Conservation (phyloP, 2,113 vertebrate genomes). For the Recurvirostra avosetta region DNA sequence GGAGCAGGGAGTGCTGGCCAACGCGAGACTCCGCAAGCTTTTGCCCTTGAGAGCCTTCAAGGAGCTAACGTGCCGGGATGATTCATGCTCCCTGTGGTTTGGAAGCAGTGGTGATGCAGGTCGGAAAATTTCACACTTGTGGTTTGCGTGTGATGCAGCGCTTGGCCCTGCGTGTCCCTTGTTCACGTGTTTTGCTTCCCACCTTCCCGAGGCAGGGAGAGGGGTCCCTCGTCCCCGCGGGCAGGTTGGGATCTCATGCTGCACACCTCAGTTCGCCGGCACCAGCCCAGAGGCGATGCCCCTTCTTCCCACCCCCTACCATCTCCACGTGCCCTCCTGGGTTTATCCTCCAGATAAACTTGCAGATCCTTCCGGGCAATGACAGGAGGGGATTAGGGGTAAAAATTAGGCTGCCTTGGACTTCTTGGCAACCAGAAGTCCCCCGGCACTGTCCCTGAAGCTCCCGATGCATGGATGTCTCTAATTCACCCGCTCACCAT, state of each 20-base stretch:
- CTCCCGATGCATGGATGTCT: not conserved
- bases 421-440: not conserved
- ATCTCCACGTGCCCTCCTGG: not conserved
- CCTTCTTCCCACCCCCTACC: not conserved
- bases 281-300: not conserved
- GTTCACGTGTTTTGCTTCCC: not conserved
- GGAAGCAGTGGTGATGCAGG: not conserved
- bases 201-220: not conserved
- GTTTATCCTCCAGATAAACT: not conserved
- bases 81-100: constrained; percentile 33
- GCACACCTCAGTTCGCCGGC: accelerated
- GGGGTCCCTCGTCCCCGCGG: not conserved
- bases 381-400: not conserved
- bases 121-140: constrained; percentile 10
- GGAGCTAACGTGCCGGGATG: not conserved
- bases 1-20: not conserved
- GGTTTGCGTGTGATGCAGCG: not conserved
- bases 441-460: accelerated
- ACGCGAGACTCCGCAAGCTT: not conserved
- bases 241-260: not conserved
- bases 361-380: not conserved
- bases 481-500: not conserved
- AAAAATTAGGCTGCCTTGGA: not conserved
- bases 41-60: not conserved
- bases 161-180: not conserved